These are phyloP conservation scores for Trogon melanurus DNA, from an alignment of 2,113 vertebrate genomes.

Conservation along the genomic window DNA sequence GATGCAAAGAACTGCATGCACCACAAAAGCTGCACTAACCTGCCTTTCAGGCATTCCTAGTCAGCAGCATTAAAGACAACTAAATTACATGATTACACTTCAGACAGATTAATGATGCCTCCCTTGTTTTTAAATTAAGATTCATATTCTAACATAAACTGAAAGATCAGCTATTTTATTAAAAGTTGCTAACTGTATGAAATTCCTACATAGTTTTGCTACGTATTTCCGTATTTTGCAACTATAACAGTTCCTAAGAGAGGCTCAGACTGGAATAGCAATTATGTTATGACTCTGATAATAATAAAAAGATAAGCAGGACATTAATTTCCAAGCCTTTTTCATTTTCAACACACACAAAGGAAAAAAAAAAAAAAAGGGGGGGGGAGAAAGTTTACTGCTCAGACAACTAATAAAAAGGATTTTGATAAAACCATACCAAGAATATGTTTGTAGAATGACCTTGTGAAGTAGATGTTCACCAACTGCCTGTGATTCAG, in stretches of 20 bases:
- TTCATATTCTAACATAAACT: background rate
- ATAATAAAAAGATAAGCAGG: background rate
- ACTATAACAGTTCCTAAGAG: background rate
- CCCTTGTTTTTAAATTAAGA: background rate
- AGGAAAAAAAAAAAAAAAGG: background rate
- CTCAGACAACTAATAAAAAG: background rate
- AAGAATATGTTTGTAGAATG: slow-evolving; percentile 99
- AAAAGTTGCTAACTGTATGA: background rate
- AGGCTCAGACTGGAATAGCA: background rate
- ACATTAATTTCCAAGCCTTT: background rate
- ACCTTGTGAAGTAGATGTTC: slow-evolving; percentile 98
- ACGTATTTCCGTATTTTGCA: background rate
- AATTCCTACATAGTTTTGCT: background rate
- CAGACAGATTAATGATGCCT: background rate
- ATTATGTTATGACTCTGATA: background rate
- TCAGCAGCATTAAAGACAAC: background rate
- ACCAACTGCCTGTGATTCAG: slow-evolving; percentile 96
- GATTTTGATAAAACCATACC: slow-evolving; percentile 76
- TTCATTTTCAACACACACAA: background rate
- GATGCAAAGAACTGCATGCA: background rate
- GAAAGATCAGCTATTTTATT: background rate
- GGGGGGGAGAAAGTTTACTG: background rate
- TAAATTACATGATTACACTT: background rate
- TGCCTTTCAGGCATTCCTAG: background rate
- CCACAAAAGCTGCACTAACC: background rate